Evolutionary conservation across 2,113 vertebrate species (phyloP).

Genomic region (Piaya cayana): DNA sequence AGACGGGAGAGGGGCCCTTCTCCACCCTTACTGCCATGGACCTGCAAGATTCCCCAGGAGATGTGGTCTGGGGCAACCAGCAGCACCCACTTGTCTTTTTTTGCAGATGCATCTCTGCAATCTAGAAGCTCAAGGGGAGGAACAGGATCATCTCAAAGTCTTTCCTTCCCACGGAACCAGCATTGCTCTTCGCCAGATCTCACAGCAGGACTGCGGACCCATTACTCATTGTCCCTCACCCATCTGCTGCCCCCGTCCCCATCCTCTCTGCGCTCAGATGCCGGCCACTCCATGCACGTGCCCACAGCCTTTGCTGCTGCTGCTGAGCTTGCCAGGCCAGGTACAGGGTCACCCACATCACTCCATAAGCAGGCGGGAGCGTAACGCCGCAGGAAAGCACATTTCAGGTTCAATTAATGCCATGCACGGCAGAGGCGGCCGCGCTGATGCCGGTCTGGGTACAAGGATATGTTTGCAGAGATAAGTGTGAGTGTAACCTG

Average conservation of each 20-base stretch:
- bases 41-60: not conserved
- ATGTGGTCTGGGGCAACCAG: not conserved
- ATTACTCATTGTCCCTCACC: fast-evolving
- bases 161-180: not conserved
- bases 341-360: not conserved
- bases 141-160: not conserved
- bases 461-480: conserved; percentile 68
- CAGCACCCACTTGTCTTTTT: fast-evolving
- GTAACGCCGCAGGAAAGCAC: not conserved
- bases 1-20: not conserved
- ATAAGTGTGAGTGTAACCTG: conserved; percentile 73
- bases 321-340: not conserved
- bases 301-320: not conserved
- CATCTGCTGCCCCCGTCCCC: not conserved
- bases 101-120: fast-evolving
- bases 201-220: not conserved
- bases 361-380: not conserved
- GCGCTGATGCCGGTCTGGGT: conserved; percentile 41
- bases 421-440: not conserved
- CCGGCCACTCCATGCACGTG: fast-evolving
- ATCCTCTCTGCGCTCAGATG: fast-evolving
- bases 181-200: not conserved
- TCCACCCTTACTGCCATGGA: not conserved
- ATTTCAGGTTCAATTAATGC: conserved; percentile 60
- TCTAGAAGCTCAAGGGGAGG: too few relatives aligned